Evolutionary conservation across 2,113 vertebrate genomes (phyloP).

Genomic region (Rhynchomys soricoides): DNA sequence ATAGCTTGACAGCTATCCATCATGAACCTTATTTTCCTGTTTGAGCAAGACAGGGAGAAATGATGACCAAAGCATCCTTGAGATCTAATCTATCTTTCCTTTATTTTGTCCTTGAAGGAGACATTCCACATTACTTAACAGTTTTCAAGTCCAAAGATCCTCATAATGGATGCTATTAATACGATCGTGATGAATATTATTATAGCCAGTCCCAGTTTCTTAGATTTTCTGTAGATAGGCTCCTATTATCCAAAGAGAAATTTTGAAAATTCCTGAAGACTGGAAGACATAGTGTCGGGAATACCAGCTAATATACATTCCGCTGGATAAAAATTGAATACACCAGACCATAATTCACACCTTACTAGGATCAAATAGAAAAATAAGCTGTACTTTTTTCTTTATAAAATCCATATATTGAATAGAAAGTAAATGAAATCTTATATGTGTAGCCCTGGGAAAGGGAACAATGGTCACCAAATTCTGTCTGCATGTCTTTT

Average conservation of each 20-base stretch:
- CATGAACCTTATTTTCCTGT: background rate
- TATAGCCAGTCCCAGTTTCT: background rate
- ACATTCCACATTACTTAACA: background rate
- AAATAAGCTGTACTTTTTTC: background rate
- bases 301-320: background rate
- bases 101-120: constrained; percentile 38
- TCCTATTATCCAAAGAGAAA: constrained; percentile 41
- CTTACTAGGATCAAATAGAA: background rate
- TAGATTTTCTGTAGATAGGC: background rate
- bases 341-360: background rate
- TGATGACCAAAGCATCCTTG: background rate
- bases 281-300: constrained; percentile 6
- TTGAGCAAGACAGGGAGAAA: constrained; percentile 22
- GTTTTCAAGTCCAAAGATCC: constrained; percentile 31
- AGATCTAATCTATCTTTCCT: constrained; percentile 4
- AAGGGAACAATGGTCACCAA: background rate
- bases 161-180: background rate
- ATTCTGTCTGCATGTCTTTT: background rate
- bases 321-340: background rate
- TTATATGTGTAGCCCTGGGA: background rate
- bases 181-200: background rate
- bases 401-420: background rate
- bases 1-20: constrained; percentile 1
- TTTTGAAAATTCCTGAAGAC: background rate
- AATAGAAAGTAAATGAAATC: background rate